Conservation (phyloP, 2,113 vertebrate genomes). For the Aegithalos caudatus region DNA sequence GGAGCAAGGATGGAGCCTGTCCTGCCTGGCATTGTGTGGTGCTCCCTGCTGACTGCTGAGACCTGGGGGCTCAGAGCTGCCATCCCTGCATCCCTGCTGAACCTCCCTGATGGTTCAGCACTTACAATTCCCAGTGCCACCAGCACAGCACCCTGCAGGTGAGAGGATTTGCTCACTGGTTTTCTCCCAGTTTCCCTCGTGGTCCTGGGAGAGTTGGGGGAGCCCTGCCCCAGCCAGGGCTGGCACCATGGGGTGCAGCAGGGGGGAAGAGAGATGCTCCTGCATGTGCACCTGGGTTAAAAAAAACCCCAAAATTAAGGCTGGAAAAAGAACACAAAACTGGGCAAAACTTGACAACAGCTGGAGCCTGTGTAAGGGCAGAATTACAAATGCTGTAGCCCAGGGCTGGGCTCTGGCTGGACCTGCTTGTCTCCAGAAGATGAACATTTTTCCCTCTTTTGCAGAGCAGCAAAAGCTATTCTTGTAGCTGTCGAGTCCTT, state of each 20-base stretch:
- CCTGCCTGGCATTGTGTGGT: neutral
- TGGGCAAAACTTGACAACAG: neutral
- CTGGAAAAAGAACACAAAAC: neutral
- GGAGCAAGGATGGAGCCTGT: neutral
- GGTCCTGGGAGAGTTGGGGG: neutral
- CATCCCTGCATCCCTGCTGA: neutral
- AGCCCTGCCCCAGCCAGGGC: neutral
- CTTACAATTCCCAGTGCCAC: neutral
- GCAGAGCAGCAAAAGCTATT: slow-evolving; percentile 2
- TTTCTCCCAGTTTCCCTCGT: neutral
- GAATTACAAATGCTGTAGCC: neutral
- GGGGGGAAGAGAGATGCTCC: neutral
- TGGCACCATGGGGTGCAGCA: rapidly evolving
- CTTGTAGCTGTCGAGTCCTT: neutral
- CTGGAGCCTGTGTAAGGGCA: neutral
- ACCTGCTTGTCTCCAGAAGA: neutral
- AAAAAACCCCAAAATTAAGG: neutral
- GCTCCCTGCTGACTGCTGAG: neutral
- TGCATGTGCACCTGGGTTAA: rapidly evolving
- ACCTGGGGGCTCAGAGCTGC: neutral
- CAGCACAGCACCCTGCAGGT: rapidly evolving
- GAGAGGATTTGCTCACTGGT: neutral
- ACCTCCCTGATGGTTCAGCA: too few relatives aligned
- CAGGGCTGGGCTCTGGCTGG: neutral
- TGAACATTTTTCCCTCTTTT: neutral